Evolutionary conservation across 2,888 invertebrate species (phyloP).

Genomic region (Rhimphoctona megacephalus): DNA sequence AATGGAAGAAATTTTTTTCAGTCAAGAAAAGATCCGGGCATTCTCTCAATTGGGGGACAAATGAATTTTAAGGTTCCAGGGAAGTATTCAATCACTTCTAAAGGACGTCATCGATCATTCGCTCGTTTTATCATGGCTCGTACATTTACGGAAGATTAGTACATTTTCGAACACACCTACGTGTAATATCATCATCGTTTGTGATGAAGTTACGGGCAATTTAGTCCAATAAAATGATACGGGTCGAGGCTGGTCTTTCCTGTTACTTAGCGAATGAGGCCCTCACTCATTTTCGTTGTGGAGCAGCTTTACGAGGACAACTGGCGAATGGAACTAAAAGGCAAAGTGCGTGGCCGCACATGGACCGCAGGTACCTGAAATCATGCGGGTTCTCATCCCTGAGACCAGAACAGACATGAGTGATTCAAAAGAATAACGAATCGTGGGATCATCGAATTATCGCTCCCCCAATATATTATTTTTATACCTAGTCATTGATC

Average conservation of each 20-base stretch:
- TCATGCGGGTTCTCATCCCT: conserved; percentile 76
- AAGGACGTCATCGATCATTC: conserved; percentile 38
- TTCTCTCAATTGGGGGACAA: conserved; percentile 21
- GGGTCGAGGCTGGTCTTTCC: conserved; percentile 74
- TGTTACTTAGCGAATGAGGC: conserved; percentile 51
- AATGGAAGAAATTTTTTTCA: background rate
- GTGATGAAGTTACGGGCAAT: conserved; percentile 74
- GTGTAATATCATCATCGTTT: background rate
- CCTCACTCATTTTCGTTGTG: background rate
- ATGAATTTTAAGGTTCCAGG: conserved; percentile 33
- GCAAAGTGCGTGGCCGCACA: conserved; percentile 47
- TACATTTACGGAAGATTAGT: conserved; percentile 34
- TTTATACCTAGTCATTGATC: conserved; percentile 59
- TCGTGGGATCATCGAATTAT: conserved; percentile 53
- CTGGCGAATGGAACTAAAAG: background rate
- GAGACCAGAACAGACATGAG: conserved; percentile 15
- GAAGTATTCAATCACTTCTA: background rate
- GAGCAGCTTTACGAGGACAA: background rate
- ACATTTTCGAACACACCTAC: conserved; percentile 33
- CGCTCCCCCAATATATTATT: conserved; percentile 67
- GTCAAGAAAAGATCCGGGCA: conserved; percentile 24
- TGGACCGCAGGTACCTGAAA: conserved; percentile 76
- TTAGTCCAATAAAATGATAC: conserved; percentile 79
- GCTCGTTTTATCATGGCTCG: conserved; percentile 10
- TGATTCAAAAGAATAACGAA: conserved; percentile 26